Evolutionary conservation across 2,888 invertebrate species (phyloP).

Genomic region (Therioaphis trifolii): DNA sequence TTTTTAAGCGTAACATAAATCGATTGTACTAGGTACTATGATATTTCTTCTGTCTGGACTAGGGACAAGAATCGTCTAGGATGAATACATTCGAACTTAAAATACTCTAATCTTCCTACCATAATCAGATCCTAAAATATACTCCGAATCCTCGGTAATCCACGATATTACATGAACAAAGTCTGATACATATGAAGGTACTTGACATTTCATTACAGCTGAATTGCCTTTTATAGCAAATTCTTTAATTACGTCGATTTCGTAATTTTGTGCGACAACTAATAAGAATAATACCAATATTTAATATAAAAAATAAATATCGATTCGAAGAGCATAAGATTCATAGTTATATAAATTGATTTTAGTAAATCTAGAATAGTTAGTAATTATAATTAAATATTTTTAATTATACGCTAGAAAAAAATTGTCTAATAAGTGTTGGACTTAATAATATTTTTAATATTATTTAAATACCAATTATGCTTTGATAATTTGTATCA

Average conservation of each 20-base stretch:
- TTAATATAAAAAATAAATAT: not conserved
- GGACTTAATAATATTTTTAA: too few relatives aligned
- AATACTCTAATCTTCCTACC: slow-evolving; percentile 40
- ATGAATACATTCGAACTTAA: slow-evolving; percentile 38
- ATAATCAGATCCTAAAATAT: slow-evolving; percentile 49
- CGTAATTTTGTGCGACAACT: slow-evolving; percentile 86
- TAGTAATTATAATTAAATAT: not conserved
- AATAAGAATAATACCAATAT: slow-evolving; percentile 65
- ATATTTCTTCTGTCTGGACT: slow-evolving; percentile 14
- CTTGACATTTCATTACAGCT: slow-evolving; percentile 88
- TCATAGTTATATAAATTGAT: not conserved
- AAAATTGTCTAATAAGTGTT: too few relatives aligned
- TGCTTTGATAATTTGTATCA: too few relatives aligned
- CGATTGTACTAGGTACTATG: not conserved
- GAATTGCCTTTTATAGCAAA: slow-evolving; percentile 91
- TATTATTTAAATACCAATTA: not conserved
- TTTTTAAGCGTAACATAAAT: not conserved
- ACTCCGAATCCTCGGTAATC: slow-evolving; percentile 60
- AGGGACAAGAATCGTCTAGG: slow-evolving; percentile 43
- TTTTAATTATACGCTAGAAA: not conserved
- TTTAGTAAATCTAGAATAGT: not conserved
- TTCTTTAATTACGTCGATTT: slow-evolving; percentile 87
- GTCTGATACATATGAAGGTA: slow-evolving; percentile 93
- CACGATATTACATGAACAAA: slow-evolving; percentile 73
- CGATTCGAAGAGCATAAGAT: not conserved